These are phyloP conservation scores for Epinephelus moara DNA, from an alignment of 2,113 vertebrate species.

Conservation along the genomic window DNA sequence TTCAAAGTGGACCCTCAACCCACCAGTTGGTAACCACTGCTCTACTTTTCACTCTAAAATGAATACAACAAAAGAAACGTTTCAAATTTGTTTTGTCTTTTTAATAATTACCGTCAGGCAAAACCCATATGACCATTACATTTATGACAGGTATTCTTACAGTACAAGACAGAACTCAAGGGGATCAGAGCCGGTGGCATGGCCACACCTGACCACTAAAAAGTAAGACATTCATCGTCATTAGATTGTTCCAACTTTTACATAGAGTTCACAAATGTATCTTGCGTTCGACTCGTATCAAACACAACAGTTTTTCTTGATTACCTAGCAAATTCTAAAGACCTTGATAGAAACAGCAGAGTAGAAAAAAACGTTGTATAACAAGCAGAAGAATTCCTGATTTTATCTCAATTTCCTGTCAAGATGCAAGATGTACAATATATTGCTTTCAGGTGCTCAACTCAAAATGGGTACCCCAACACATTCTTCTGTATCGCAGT, in stretches of 20 bases:
- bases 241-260: slow-evolving; percentile 84
- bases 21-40: no score
- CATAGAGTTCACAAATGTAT: slow-evolving; percentile 79
- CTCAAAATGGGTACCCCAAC: slow-evolving; percentile 66
- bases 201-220: slow-evolving; percentile 77
- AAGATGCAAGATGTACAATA: slow-evolving; percentile 79
- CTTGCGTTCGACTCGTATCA: slow-evolving; percentile 82
- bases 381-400: slow-evolving; percentile 88
- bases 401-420: slow-evolving; percentile 82
- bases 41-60: background rate
- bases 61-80: background rate
- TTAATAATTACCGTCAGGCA: slow-evolving; percentile 85
- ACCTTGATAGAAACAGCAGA: slow-evolving; percentile 85
- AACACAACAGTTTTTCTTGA: slow-evolving; percentile 77
- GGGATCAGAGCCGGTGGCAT: slow-evolving; percentile 70
- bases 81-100: slow-evolving; percentile 69
- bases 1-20: no score
- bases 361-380: slow-evolving; percentile 84
- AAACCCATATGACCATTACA: slow-evolving; percentile 84
- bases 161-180: slow-evolving; percentile 83
- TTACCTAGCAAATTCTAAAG: slow-evolving; percentile 83
- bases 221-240: slow-evolving; percentile 88
- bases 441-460: slow-evolving; percentile 85
- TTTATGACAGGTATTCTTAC: slow-evolving; percentile 85
- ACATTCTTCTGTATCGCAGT: slow-evolving; percentile 74